These are phyloP conservation scores for Rhynchonycteris naso DNA, from an alignment of 2,797 vertebrate genomes.

Conservation along the genomic window DNA sequence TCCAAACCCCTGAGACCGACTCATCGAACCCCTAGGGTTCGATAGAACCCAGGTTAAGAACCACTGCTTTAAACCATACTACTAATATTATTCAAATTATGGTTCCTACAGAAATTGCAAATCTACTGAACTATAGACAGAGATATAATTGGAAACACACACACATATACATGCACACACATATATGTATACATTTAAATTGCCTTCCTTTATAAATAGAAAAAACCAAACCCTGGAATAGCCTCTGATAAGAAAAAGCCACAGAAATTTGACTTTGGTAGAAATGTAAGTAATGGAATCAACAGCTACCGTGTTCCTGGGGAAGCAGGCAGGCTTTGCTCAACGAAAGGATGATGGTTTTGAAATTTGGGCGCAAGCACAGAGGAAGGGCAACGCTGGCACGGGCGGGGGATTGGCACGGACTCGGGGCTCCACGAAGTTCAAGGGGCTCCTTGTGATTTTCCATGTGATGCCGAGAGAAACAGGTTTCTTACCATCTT, in stretches of 20 bases:
- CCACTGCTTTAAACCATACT: background rate
- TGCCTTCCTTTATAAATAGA: background rate
- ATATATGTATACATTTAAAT: background rate
- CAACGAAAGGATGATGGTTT: background rate
- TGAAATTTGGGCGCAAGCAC: background rate
- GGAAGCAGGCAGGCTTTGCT: background rate
- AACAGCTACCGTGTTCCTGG: background rate
- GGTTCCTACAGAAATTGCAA: background rate
- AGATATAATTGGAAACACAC: background rate
- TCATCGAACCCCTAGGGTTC: too few species aligned
- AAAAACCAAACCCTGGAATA: background rate
- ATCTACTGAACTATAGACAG: background rate
- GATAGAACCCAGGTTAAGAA: too few species aligned
- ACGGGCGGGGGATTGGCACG: rapidly evolving
- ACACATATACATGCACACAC: background rate
- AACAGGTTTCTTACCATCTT: background rate
- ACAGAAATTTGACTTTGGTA: constrained; percentile 34
- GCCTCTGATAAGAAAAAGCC: background rate
- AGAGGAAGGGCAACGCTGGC: background rate
- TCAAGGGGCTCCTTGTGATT: rapidly evolving
- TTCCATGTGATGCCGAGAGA: background rate
- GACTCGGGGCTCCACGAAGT: too few species aligned
- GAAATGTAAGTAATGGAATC: background rate
- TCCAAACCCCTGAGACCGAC: too few species aligned
- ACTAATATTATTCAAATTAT: background rate